Percentiles rank a stretch among this genome's conserved stretches.
Conservation (phyloP, 2,797 vertebrate genomes). For the Trachurus trachurus region DNA sequence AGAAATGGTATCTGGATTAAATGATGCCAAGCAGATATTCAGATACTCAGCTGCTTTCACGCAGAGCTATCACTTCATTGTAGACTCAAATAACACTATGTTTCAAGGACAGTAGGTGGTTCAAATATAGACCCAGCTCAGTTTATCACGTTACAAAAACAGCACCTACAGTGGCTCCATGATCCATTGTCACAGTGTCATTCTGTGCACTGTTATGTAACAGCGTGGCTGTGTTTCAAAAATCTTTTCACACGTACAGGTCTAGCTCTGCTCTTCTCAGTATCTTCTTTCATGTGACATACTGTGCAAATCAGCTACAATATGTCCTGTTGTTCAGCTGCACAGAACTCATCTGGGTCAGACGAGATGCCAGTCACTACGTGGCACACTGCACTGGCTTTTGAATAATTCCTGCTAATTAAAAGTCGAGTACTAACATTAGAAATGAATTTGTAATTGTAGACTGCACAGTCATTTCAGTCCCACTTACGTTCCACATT, state of each 20-base stretch:
- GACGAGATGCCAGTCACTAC: conserved; percentile 5
- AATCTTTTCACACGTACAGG: conserved; percentile 59
- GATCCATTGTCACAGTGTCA: conserved; percentile 48
- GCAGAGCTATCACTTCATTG: background rate
- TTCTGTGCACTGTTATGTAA: conserved; percentile 37
- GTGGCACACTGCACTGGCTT: background rate
- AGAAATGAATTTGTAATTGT: background rate
- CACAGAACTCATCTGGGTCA: background rate
- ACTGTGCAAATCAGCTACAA: conserved; percentile 49
- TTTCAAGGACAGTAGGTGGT: conserved; percentile 45
- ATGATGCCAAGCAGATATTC: background rate
- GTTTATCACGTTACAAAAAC: conserved; percentile 43
- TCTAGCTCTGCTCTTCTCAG: conserved; percentile 65
- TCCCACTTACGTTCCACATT: conserved; percentile 90
- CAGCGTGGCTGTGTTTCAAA: conserved; percentile 55
- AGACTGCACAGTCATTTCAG: too few species aligned
- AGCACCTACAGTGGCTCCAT: conserved; percentile 30
- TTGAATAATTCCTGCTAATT: background rate
- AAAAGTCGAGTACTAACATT: too few species aligned
- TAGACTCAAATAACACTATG: conserved; percentile 5
- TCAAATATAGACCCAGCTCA: conserved; percentile 54
- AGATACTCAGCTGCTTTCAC: background rate
- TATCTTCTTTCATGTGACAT: conserved; percentile 39
- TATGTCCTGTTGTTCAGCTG: conserved; percentile 13
- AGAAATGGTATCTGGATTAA: background rate